phyloP scores from a whole-genome alignment of 2,797 vertebrate genomes.

The Synanceia verrucosa region DNA sequence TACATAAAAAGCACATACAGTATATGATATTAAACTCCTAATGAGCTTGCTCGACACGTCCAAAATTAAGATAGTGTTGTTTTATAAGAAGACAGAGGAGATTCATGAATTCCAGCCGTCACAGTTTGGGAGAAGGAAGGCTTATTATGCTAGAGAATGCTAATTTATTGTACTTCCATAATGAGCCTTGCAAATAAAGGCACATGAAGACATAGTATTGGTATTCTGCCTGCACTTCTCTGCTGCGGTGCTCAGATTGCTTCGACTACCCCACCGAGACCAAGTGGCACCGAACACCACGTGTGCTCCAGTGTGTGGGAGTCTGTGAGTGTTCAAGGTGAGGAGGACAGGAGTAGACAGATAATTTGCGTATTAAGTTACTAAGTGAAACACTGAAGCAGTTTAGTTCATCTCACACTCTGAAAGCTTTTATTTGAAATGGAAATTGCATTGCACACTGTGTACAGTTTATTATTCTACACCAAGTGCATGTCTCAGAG shows the following conservation, averaged over 20 bases:
- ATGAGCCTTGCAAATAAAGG: conserved; percentile 28
- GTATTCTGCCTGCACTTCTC: conserved; percentile 28
- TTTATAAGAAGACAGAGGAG: not conserved
- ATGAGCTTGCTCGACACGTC: not conserved
- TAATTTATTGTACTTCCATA: conserved; percentile 14
- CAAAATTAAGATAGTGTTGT: conserved; percentile 5
- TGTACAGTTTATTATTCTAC: conserved; percentile 1
- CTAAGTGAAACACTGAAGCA: conserved; percentile 32
- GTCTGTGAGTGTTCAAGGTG: conserved; percentile 28
- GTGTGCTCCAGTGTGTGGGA: conserved; percentile 13
- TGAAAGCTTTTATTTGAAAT: conserved; percentile 31
- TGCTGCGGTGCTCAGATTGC: conserved; percentile 35
- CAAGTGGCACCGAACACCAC: conserved; percentile 20
- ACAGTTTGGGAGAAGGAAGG: not conserved
- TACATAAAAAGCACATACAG: conserved; percentile 1
- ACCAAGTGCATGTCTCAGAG: conserved; percentile 3
- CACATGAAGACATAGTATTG: not conserved
- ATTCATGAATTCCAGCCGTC: conserved; percentile 2
- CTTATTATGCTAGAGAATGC: conserved; percentile 26
- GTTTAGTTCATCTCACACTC: conserved; percentile 31
- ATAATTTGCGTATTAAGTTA: conserved; percentile 36
- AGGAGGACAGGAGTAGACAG: conserved; percentile 17
- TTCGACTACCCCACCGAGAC: conserved; percentile 28
- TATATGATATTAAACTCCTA: conserved; percentile 3
- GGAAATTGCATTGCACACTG: conserved; percentile 23